Base-by-base conservation (phyloP, 2,888 invertebrate species). In the Sylvicola cinctus region DNA sequence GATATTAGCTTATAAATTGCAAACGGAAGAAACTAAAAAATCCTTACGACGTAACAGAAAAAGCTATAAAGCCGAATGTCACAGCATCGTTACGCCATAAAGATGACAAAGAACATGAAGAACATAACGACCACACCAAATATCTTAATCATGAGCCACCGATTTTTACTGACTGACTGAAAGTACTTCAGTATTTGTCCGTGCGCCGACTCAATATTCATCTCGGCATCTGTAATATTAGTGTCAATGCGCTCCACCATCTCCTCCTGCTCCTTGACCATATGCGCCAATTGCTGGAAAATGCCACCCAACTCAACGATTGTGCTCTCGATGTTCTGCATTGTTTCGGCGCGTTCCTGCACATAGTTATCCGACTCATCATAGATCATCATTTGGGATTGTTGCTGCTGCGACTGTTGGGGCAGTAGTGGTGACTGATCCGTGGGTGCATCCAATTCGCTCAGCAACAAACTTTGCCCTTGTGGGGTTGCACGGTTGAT, bases 261-360 rank as follows among this genome's bases (percentile, higher is more conserved):
- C 65, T 99, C 98, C 54, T 96, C 98, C 56, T 58, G 58, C 36
- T 58, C 58, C 29, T 58, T 58, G 12, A 99, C 95, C 90, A 99
- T 93, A 49, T 81, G 80, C 4, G 88, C 88, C 43, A 90, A 55
- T 57, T 95, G 93, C 49, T 87, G 85, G 57, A 96, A 98, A 51
- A 98, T 96, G 10, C 88, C 87, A n/a, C 98, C 98, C 31, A 99
- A 62, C 58, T 99, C 98, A 11, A 96, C 91, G 48, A 99, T 96
- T 13, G 96, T 96, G 33, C 88, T 85, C 60, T 99, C 98, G 49
- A 99, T 98, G 54, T 85, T 93, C 57, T 96, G 91, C 95, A 98
- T 96, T 1, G 96, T 91, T 55, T 93, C 91, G 27, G 91, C 91
- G 46, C 98, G 69, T 48, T 79, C 80, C 49, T 85, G 83, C 28